Evolutionary conservation across 2,113 vertebrate genomes (phyloP), one percentile per base, ranked within the genome.

Genomic region (Mungos mungo): DNA sequence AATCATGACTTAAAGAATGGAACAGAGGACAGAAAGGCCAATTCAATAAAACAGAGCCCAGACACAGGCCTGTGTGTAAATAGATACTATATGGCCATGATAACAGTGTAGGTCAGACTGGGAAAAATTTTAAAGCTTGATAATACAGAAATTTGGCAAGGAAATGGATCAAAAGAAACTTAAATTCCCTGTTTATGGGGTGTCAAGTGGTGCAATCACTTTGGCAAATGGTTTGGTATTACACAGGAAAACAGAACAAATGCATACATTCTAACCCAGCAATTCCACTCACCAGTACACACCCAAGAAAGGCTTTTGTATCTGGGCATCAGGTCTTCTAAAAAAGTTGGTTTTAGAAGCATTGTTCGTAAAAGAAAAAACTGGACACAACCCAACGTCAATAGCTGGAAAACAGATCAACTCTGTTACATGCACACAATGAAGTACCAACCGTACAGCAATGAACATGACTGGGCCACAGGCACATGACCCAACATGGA

Each of bases 401-500:
- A 41, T 65, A 63, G 47, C 60, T 27, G 12, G 21, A n/a, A 90
- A 66, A 54, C 2, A 14, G 63, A 84, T 38, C 4, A 52, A 45
- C n/a, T 29, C 18, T 10, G 11, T 41, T 63, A 0, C 16, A 19
- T 23, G n/a, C 29, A 2, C 35, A 79, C 1, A 15, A 52, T 29
- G 60, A 38, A 41, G 35, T 16, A 14, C 84, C 9, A 14, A 14
- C 57, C 14, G 18, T 5, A 27, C 7, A 31, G 12, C 4, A 0
- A 21, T 50, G 35, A 57, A 25, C 13, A 14, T 19, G 33, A 18
- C 12, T 4, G 18, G 35, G n/a, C 33, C 41, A 15, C 80, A 38
- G 47, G 47, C 69, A 63, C 4, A 1, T 3, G 23, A 35, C 21
- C 25, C 8, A 0, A 0, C 0, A 1, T 4, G 23, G 29, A 45